phyloP scores from a whole-genome alignment of 2,888 invertebrate genomes.

The Hypolimnas misippus region DNA sequence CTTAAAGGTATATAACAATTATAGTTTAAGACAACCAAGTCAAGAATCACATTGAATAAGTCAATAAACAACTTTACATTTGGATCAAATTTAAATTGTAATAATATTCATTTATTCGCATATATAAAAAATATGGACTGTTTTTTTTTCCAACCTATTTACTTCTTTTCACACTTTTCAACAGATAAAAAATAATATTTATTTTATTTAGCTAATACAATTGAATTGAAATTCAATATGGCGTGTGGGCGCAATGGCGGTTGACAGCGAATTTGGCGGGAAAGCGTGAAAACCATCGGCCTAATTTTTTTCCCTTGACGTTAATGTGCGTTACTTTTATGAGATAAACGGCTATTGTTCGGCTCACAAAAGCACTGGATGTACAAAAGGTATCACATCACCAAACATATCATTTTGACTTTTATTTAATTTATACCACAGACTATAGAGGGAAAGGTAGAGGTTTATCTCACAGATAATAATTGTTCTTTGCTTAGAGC shows the following conservation, averaged over 20 bases:
- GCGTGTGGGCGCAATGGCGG: conserved; percentile 46
- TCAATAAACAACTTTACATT: too few relatives aligned
- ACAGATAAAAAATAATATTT: neutral
- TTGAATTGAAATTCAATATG: conserved; percentile 42
- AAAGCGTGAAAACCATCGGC: conserved; percentile 42
- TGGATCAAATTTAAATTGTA: too few relatives aligned
- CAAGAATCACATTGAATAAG: too few relatives aligned
- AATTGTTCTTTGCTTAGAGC: too few relatives aligned
- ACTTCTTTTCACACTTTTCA: neutral
- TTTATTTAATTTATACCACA: too few relatives aligned
- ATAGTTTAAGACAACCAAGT: too few relatives aligned
- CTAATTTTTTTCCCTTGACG: conserved; percentile 45
- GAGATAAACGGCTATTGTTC: conserved; percentile 24
- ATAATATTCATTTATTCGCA: too few relatives aligned
- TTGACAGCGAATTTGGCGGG: conserved; percentile 54
- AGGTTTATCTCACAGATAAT: too few relatives aligned
- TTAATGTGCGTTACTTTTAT: conserved; percentile 35
- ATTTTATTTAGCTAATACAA: conserved; percentile 1
- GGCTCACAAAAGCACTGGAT: conserved; percentile 3
- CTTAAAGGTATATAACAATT: too few relatives aligned
- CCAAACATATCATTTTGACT: neutral
- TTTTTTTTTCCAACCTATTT: too few relatives aligned
- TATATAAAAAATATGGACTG: neutral
- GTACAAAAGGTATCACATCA: conserved; percentile 7
- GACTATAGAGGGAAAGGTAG: too few relatives aligned